Evolutionary conservation across 2,113 vertebrate species (phyloP).

Genomic region (Geothlypis trichas): DNA sequence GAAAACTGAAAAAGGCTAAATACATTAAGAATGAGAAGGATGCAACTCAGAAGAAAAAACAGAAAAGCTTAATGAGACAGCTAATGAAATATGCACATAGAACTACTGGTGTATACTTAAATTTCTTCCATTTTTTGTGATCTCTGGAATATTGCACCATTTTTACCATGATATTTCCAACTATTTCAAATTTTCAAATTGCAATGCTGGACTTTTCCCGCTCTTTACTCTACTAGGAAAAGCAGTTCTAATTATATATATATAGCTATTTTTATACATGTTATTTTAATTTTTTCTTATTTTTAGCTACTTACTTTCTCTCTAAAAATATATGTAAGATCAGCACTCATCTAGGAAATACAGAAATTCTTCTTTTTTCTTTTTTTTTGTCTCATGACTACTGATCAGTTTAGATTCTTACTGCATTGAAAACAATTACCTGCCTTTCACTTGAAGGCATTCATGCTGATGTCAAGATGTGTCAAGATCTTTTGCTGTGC

Average conservation of each 20-base stretch:
- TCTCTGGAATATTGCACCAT: neutral
- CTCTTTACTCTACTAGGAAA: neutral
- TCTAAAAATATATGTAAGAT: neutral
- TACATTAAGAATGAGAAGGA: neutral
- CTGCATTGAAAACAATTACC: conserved; percentile 32
- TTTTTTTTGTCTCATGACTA: neutral
- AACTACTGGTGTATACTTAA: neutral
- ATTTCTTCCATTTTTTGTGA: neutral
- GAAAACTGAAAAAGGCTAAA: neutral
- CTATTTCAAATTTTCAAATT: neutral
- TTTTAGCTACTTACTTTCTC: neutral
- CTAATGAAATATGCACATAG: neutral
- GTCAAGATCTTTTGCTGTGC: conserved; percentile 45
- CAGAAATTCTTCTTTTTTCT: neutral
- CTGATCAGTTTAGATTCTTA: neutral
- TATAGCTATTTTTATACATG: neutral
- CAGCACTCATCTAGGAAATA: neutral
- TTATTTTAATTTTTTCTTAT: neutral
- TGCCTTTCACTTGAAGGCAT: conserved; percentile 33
- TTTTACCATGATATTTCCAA: neutral
- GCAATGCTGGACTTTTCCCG: neutral
- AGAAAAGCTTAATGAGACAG: neutral
- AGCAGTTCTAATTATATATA: neutral
- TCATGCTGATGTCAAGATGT: conserved; percentile 20
- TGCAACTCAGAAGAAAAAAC: neutral